These are phyloP conservation scores for Eospalax fontanierii DNA, from an alignment of 2,797 vertebrate genomes.

Conservation along the genomic window DNA sequence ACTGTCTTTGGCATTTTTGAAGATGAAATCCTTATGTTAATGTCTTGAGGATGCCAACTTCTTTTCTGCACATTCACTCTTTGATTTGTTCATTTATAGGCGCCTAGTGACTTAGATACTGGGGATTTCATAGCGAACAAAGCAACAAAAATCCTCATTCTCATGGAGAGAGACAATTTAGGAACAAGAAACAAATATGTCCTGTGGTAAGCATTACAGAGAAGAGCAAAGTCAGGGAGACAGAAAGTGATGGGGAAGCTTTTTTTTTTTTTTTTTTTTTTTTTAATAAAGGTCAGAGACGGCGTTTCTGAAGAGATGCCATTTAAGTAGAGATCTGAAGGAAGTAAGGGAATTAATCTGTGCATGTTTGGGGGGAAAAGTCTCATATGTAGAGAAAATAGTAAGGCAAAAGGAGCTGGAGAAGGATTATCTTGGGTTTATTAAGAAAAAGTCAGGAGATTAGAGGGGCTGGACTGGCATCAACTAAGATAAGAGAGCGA, in stretches of 20 bases:
- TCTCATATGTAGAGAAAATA: background rate
- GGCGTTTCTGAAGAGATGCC: conserved; percentile 3
- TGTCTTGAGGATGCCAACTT: background rate
- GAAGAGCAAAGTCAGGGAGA: background rate
- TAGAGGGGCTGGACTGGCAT: background rate
- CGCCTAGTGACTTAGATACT: background rate
- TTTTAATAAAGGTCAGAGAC: conserved; percentile 25
- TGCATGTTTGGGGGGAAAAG: background rate
- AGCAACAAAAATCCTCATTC: conserved; percentile 7
- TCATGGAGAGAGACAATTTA: background rate
- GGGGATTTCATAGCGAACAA: background rate
- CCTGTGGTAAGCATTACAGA: background rate
- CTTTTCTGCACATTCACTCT: background rate
- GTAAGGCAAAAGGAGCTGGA: background rate
- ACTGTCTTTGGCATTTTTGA: conserved; percentile 19
- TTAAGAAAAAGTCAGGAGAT: background rate
- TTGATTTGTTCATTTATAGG: background rate
- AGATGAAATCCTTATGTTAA: conserved; percentile 13
- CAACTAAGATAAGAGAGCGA: background rate
- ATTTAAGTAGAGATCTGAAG: background rate
- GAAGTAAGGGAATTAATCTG: background rate
- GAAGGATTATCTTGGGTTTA: background rate
- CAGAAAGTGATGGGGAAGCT: background rate
- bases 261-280: too few species aligned
- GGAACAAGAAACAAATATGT: background rate